Evolutionary conservation across 2,797 vertebrate genomes (phyloP), one percentile per base, ranked within the genome.

Genomic region (Pristis pectinata): DNA sequence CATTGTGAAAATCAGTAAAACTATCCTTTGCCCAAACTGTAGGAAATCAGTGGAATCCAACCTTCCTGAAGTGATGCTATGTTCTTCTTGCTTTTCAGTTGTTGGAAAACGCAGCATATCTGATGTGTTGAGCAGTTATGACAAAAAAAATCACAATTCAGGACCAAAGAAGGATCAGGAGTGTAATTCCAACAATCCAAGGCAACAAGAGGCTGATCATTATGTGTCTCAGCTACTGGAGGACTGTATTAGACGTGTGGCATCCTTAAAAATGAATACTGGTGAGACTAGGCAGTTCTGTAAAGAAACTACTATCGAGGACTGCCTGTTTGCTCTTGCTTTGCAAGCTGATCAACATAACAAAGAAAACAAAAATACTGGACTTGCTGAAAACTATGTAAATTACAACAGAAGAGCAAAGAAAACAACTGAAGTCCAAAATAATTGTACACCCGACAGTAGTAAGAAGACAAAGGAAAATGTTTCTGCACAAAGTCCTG

Each of bases 161-260:
- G 95, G 96, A 79, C 94, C 96, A 27, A 95, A 95, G 7, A 92
- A 94, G 7, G 95, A 94, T 34, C 92, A 8, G 87, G 95, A 96
- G 53, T 96, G 95, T 95, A 96, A 95, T 70, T 96, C 96, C 49
- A 41, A 95, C 53, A 97, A 95, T 94, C 96, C 97, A 94, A 95
- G 95, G 5, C 85, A 95, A 37, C 95, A 49, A 1, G 96, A 96
- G 56, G 96, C 95, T 95, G 96, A 96, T 82, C 94, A 95, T 6
- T 96, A 96, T 93, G 95, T 97, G 79, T 96, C 96, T 49, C 96
- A 97, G n/a, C 94, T 97, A 77, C 93, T 98, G 61, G 96, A 97
- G 93, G 96, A 53, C 85, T 98, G 97, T 80, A 96, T 97, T 56
- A 96, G 96, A 49, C 96, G 96, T n/a, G 95, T 97, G 94, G 97